These are phyloP conservation scores for Eulemur mongoz DNA, from an alignment of 2,797 vertebrate species.

Conservation along the genomic window DNA sequence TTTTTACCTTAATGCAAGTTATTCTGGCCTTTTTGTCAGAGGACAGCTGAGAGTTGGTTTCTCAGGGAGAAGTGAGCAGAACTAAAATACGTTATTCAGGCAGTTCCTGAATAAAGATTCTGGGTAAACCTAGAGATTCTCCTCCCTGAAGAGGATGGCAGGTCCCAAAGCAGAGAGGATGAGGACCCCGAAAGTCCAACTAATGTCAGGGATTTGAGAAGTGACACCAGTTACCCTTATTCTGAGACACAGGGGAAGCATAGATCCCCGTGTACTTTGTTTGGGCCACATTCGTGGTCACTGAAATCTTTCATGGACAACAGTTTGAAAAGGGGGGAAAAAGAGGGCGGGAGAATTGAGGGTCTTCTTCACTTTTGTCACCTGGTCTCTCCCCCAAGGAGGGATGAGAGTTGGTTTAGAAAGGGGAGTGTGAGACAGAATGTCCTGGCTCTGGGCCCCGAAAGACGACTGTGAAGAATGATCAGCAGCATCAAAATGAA, in stretches of 20 bases:
- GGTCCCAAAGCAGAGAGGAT: background rate
- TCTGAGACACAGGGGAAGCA: background rate
- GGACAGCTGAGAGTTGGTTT: background rate
- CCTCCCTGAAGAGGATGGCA: background rate
- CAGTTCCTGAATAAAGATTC: background rate
- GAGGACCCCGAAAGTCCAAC: background rate
- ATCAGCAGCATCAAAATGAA: background rate
- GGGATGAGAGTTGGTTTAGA: background rate
- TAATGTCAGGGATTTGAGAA: background rate
- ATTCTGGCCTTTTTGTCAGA: background rate
- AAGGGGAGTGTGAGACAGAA: background rate
- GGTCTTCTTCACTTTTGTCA: background rate
- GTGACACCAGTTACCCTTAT: background rate
- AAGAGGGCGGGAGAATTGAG: background rate
- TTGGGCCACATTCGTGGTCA: background rate
- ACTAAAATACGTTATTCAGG: background rate
- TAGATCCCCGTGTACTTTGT: background rate
- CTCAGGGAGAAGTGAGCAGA: background rate
- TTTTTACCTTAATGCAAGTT: background rate
- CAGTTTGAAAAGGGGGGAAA: background rate
- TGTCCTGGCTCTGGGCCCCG: background rate
- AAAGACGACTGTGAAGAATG: background rate
- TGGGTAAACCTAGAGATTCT: background rate
- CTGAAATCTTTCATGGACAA: background rate
- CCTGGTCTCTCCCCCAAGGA: background rate